Conservation (phyloP, 2,113 vertebrate species). For the Candoia aspera region DNA sequence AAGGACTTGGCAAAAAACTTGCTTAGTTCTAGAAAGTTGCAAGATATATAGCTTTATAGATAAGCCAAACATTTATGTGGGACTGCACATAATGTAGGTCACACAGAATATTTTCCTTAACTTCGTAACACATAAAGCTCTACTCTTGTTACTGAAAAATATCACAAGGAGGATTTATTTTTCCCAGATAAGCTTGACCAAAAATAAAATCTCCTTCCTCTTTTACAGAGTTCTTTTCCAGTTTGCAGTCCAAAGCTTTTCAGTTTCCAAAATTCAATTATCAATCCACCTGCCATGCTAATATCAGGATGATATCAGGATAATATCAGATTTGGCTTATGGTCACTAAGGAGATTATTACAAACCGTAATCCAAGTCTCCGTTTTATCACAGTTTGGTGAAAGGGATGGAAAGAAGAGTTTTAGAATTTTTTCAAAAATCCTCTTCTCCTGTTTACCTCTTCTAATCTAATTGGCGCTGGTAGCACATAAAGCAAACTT, state of each 20-base stretch:
- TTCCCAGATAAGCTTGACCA: background rate
- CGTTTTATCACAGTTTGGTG: slow-evolving; percentile 26
- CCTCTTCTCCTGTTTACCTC: background rate
- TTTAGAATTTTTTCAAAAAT: background rate
- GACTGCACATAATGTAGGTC: background rate
- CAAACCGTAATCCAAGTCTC: slow-evolving; percentile 44
- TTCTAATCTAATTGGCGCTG: background rate
- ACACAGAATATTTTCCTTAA: background rate
- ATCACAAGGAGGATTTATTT: slow-evolving; percentile 12
- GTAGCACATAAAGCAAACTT: background rate
- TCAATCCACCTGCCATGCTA: slow-evolving; percentile 31
- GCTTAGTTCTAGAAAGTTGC: background rate
- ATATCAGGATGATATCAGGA: slow-evolving; percentile 13
- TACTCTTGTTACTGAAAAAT: background rate
- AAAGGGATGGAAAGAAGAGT: background rate
- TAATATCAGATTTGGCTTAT: too few species aligned
- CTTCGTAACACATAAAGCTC: background rate
- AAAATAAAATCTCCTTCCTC: slow-evolving; percentile 25
- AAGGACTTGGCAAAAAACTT: background rate
- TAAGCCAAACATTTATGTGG: background rate
- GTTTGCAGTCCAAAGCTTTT: background rate
- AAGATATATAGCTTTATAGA: background rate
- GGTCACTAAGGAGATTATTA: slow-evolving; percentile 39
- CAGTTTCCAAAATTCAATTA: slow-evolving; percentile 42
- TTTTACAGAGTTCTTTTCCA: background rate